phyloP scores from a whole-genome alignment of 1,140 invertebrate species.

The Pinna nobilis region DNA sequence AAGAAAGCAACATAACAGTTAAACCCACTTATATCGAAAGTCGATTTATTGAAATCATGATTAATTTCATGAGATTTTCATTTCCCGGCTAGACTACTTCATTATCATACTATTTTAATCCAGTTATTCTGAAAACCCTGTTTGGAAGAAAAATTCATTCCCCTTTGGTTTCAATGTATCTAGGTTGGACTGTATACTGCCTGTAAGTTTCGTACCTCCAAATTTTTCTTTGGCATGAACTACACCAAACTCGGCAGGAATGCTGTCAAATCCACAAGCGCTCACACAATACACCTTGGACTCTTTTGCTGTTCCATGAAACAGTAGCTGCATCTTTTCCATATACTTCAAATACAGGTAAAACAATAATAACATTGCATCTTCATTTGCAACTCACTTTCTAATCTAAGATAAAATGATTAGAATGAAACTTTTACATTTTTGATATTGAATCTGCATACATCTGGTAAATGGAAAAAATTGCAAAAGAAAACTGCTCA shows the following conservation, averaged over 20 bases:
- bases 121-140: background rate
- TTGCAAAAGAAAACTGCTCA: too few species aligned
- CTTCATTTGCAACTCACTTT: background rate
- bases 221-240: conserved; percentile 78
- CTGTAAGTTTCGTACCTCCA: conserved; percentile 46
- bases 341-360: conserved; percentile 81
- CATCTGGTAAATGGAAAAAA: too few species aligned
- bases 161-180: background rate
- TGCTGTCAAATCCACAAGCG: conserved; percentile 91
- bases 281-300: conserved; percentile 89
- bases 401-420: background rate
- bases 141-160: background rate
- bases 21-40: too few species aligned
- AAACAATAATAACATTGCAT: background rate
- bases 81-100: too few species aligned
- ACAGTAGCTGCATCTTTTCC: conserved; percentile 88
- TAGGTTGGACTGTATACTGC: too few species aligned
- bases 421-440: background rate
- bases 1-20: too few species aligned
- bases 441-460: too few species aligned
- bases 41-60: too few species aligned
- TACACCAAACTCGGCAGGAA: conserved; percentile 91
- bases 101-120: too few species aligned
- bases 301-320: conserved; percentile 85
- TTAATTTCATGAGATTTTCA: too few species aligned